phyloP scores from a whole-genome alignment of 2,797 vertebrate genomes.

The Furcifer pardalis region DNA sequence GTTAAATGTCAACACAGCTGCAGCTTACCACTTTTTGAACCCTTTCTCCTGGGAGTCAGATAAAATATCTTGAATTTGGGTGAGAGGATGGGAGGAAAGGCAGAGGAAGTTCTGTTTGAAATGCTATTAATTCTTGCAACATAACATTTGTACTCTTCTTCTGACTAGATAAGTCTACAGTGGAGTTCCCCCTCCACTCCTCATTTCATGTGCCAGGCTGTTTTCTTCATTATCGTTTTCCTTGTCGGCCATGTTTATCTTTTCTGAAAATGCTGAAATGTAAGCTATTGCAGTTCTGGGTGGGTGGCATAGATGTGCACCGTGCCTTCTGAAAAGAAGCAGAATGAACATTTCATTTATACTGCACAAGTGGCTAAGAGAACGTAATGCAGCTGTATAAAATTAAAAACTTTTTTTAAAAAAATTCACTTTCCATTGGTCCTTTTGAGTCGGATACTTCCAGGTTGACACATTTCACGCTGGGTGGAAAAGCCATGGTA shows the following conservation, averaged over 20 bases:
- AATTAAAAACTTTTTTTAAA: constrained; percentile 61
- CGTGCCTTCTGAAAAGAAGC: constrained; percentile 69
- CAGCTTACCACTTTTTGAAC: constrained; percentile 67
- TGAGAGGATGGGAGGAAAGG: constrained; percentile 35
- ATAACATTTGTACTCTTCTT: constrained; percentile 58
- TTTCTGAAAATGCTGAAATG: constrained; percentile 69
- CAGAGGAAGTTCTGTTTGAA: constrained; percentile 45
- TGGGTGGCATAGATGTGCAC: constrained; percentile 73
- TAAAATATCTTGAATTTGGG: constrained; percentile 69
- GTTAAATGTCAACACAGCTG: constrained; percentile 71
- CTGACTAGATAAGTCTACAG: constrained; percentile 64
- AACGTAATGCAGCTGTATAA: constrained; percentile 72
- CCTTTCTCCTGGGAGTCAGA: constrained; percentile 69
- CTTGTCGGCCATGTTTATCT: constrained; percentile 72
- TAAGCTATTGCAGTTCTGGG: constrained; percentile 66
- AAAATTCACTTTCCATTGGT: constrained; percentile 69
- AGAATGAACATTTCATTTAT: constrained; percentile 74
- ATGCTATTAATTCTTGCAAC: constrained; percentile 71
- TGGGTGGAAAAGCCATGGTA: constrained; percentile 70
- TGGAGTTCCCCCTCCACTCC: constrained; percentile 5
- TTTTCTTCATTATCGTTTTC: constrained; percentile 71
- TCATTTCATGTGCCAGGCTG: constrained; percentile 61
- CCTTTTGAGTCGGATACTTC: constrained; percentile 73
- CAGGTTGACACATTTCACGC: constrained; percentile 70
- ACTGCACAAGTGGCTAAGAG: constrained; percentile 64